These are phyloP conservation scores for Pharmacophagus antenor DNA, from an alignment of 2,888 invertebrate genomes.

Conservation along the genomic window DNA sequence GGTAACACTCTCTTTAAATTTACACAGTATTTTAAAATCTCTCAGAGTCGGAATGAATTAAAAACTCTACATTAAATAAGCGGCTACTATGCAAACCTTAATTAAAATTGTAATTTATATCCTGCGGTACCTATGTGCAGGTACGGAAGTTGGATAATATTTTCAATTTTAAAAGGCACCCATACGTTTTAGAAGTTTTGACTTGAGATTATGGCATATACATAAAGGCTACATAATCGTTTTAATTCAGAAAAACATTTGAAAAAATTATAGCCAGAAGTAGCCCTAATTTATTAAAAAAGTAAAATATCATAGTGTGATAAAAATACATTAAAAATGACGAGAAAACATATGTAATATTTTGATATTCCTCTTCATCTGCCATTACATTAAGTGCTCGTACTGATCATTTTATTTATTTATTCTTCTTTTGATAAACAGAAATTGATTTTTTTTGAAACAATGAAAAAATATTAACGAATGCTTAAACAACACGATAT, in stretches of 20 bases:
- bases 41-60: background rate
- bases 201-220: background rate
- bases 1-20: background rate
- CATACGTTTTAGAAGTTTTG: background rate
- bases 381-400: background rate
- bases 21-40: background rate
- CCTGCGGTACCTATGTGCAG: constrained; percentile 6
- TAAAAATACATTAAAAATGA: no score
- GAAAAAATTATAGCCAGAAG: no score
- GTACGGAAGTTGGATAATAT: background rate
- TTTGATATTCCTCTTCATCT: no score
- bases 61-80: constrained; percentile 11
- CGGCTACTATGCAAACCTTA: constrained; percentile 31
- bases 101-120: constrained; percentile 36
- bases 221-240: background rate
- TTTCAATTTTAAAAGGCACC: background rate
- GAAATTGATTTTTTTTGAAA: background rate
- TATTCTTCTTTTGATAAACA: background rate
- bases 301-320: no score
- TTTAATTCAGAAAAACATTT: background rate
- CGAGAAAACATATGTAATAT: no score
- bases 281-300: no score
- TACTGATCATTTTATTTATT: no score
- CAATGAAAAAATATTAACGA: background rate
- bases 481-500: background rate